Evolutionary conservation across 2,888 invertebrate species (phyloP), one percentile per base, ranked within the genome.

Genomic region (Hirtodrosophila confusa): DNA sequence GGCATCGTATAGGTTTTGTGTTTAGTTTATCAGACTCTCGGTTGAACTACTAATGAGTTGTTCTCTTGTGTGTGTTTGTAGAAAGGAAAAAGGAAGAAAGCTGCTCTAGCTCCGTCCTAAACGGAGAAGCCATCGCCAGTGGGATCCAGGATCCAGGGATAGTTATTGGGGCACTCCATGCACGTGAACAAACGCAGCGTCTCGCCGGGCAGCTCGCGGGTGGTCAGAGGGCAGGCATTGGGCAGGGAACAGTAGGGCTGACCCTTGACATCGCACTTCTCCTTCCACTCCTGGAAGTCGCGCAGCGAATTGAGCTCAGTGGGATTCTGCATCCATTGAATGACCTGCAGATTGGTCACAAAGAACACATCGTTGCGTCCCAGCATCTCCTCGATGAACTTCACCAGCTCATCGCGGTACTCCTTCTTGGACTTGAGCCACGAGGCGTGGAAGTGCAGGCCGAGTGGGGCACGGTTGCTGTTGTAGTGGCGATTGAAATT

Each of bases 291-390:
- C 86, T 96, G 95, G 94, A 98, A 98, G 90, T 98, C 97, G 80
- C 97, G 94, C 49, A 98, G 93, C 36, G 95, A 95, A 45, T 96
- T 95, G 75, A 97, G 90, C 91, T 97, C 97, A 31, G 97, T 97
- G 56, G 98, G 98, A 87, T 96, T 97, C 92, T 98, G 97, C 97
- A 98, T 98, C 97, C 97, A 98, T 92, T 97, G 97, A 89, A 98
- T 97, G 29, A 97, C 97, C 94, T 96, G 94, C 82, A 97, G 94
- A 93, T 96, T 95, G 66, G 97, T 97, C 69, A 97, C 97, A 91
- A 98, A 98, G 93, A 97, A 98, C 29, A 98, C 97, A 89, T 98
- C 97, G 89, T 96, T 97, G 89, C 95, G 94, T 79, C 94, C 95
- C 82, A 96, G 92, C 96, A 97, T 97, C 92, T 98, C 98, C 92